Conservation (phyloP, 2,797 vertebrate species). For the Neostethus bicornis region DNA sequence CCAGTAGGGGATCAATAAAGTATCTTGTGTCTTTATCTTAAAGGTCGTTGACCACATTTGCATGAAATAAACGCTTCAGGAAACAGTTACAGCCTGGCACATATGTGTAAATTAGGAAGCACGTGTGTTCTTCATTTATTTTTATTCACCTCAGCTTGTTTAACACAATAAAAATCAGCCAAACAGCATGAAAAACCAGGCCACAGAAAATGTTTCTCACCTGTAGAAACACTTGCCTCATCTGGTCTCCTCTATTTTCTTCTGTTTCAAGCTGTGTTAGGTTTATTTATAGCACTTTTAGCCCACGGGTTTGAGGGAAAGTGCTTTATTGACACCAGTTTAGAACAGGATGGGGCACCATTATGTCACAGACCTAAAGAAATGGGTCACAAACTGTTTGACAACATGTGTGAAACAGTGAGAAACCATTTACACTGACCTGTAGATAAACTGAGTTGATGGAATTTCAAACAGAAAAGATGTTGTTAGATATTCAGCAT, state of each 20-base stretch:
- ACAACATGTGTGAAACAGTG: neutral
- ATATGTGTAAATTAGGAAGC: neutral
- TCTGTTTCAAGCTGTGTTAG: conserved; percentile 21
- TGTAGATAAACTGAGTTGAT: conserved; percentile 2
- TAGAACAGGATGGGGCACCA: conserved; percentile 35
- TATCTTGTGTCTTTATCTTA: too few relatives aligned
- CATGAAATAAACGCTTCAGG: neutral
- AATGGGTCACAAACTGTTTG: conserved; percentile 14
- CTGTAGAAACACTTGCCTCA: neutral
- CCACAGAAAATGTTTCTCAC: neutral
- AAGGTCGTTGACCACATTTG: too few relatives aligned
- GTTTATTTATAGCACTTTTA: conserved; percentile 45
- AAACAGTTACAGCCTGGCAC: neutral
- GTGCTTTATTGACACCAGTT: conserved; percentile 34
- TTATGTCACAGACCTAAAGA: conserved; percentile 41
- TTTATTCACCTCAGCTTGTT: neutral
- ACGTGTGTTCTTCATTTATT: neutral
- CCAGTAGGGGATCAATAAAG: too few relatives aligned
- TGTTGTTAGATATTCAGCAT: neutral
- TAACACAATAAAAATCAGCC: neutral
- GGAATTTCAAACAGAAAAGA: conserved; percentile 10
- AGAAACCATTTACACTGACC: conserved; percentile 2
- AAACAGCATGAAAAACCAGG: neutral
- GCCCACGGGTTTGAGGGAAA: conserved; percentile 26
- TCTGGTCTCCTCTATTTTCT: conserved; percentile 16